A percentile compares a stretch with the other conserved stretches of the same genome.
phyloP scores from a whole-genome alignment of 1,140 invertebrate species.

The Diabrotica virgifera region DNA sequence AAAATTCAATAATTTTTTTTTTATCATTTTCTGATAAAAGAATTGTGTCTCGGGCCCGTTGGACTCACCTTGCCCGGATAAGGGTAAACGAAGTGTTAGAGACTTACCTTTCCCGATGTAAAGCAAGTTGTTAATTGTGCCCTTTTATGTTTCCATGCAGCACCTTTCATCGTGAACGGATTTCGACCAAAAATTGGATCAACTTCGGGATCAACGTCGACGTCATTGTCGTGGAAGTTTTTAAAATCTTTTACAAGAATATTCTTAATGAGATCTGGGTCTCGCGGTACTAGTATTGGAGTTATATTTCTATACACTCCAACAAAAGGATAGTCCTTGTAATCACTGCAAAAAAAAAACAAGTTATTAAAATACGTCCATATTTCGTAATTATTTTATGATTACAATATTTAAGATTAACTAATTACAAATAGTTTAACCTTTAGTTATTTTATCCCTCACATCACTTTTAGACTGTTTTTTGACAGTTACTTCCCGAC shows the following conservation, averaged over 20 bases:
- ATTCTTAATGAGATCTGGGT: conserved; percentile 47
- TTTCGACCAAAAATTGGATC: conserved; percentile 50
- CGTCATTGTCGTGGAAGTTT: conserved; percentile 41
- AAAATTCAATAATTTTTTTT: too few relatives aligned
- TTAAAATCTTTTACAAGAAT: conserved; percentile 46
- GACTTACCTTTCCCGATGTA: conserved; percentile 48
- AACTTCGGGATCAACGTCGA: conserved; percentile 38
- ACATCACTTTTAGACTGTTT: too few relatives aligned
- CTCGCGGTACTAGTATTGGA: conserved; percentile 47
- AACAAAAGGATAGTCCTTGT: conserved; percentile 44
- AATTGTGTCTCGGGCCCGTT: too few relatives aligned
- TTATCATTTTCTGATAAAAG: too few relatives aligned
- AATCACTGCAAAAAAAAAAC: conserved; percentile 34
- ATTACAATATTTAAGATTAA: too few relatives aligned
- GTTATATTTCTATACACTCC: conserved; percentile 49
- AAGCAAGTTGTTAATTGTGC: conserved; percentile 54
- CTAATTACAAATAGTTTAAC: too few relatives aligned
- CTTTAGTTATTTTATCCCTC: too few relatives aligned
- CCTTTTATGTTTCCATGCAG: conserved; percentile 56
- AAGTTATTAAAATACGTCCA: too few relatives aligned
- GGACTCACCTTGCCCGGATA: too few relatives aligned
- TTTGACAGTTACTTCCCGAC: too few relatives aligned
- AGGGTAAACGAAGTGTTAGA: too few relatives aligned
- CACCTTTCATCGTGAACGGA: conserved; percentile 49
- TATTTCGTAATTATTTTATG: too few relatives aligned